Conservation (phyloP, 2,888 invertebrate species). For the Ptilodon capucinus region DNA sequence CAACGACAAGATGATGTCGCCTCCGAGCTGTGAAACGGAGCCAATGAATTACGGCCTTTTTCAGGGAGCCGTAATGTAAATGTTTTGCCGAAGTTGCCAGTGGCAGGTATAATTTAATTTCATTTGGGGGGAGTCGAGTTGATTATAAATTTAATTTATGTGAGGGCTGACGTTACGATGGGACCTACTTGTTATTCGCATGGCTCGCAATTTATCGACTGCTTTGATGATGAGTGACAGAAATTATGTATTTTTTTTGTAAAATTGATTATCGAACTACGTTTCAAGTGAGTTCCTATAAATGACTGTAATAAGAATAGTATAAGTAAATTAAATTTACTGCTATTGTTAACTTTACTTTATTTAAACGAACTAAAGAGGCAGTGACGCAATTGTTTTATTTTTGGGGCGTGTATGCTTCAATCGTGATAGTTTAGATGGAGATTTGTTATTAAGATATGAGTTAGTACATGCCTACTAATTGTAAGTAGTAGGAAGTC, state of each 20-base stretch:
- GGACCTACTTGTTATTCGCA: constrained; percentile 67
- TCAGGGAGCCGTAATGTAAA: constrained; percentile 65
- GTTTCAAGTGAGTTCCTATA: not conserved
- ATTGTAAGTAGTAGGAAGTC: too few species aligned
- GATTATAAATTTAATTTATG: constrained; percentile 80
- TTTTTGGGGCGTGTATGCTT: too few species aligned
- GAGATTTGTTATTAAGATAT: too few species aligned
- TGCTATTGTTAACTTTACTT: too few species aligned
- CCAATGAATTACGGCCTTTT: constrained; percentile 58
- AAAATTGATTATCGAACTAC: constrained; percentile 18
- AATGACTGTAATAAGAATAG: too few species aligned
- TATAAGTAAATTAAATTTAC: too few species aligned
- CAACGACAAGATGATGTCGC: constrained; percentile 49
- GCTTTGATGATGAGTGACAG: constrained; percentile 59
- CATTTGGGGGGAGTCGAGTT: constrained; percentile 67
- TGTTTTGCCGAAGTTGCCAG: constrained; percentile 68
- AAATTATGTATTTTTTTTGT: constrained; percentile 36
- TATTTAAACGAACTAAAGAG: too few species aligned
- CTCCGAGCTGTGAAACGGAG: constrained; percentile 49
- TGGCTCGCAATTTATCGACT: constrained; percentile 66
- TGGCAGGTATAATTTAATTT: constrained; percentile 77
- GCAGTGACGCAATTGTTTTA: too few species aligned
- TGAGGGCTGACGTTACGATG: constrained; percentile 59
- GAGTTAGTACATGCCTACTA: too few species aligned
- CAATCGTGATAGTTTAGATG: too few species aligned